Conservation (phyloP, 2,113 vertebrate genomes). For the Cebus imitator region DNA sequence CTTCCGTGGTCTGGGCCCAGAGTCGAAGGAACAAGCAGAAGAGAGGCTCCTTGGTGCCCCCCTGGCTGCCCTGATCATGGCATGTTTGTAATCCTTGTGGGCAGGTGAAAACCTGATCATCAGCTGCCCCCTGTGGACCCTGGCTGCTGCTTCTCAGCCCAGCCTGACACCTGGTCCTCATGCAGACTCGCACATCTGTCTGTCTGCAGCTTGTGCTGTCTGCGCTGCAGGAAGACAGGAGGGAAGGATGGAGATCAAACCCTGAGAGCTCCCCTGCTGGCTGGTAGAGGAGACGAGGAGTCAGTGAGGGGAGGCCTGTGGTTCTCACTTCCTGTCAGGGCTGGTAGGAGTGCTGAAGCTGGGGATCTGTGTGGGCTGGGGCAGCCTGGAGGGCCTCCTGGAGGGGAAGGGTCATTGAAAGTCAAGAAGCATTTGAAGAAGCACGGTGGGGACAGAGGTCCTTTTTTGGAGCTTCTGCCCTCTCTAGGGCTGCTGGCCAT, state of each 20-base stretch:
- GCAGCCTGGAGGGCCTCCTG: constrained; percentile 56
- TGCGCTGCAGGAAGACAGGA: not conserved
- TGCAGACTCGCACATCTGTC: not conserved
- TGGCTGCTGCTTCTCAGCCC: not conserved
- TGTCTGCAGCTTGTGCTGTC: not conserved
- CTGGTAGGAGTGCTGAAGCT: constrained; percentile 23
- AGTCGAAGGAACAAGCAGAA: constrained; percentile 25
- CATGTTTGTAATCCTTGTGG: not conserved
- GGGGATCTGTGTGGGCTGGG: not conserved
- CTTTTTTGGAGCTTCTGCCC: not conserved
- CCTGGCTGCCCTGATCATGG: not conserved
- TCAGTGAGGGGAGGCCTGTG: not conserved
- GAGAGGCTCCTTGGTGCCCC: not conserved
- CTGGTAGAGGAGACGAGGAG: not conserved
- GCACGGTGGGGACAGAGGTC: not conserved
- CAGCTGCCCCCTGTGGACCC: not conserved
- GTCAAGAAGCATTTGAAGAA: not conserved
- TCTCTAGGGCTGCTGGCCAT: not conserved
- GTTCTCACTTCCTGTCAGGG: constrained; percentile 45
- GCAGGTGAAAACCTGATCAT: constrained; percentile 23
- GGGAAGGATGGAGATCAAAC: not conserved
- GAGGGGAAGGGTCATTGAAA: constrained; percentile 29
- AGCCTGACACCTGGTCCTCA: not conserved
- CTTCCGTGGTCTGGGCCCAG: constrained; percentile 51
- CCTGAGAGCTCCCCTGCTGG: not conserved